These are phyloP conservation scores for Etheostoma perlongum DNA, from an alignment of 2,797 vertebrate species.

Conservation along the genomic window DNA sequence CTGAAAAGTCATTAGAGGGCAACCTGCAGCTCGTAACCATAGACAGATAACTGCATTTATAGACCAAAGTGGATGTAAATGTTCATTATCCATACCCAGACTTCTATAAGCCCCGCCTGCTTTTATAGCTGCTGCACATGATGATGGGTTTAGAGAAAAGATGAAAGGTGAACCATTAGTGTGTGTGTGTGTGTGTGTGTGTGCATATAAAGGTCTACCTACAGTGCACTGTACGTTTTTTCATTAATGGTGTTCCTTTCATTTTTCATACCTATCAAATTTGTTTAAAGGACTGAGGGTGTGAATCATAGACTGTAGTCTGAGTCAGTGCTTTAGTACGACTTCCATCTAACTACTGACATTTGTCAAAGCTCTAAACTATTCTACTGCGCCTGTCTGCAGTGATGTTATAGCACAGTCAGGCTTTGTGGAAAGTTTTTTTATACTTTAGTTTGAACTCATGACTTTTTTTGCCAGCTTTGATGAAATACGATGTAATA, in stretches of 20 bases:
- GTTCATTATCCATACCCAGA: constrained; percentile 45
- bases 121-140: constrained; percentile 22
- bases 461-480: neutral
- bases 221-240: neutral
- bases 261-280: constrained; percentile 10
- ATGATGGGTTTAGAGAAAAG: constrained; percentile 31
- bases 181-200: neutral
- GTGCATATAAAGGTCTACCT: no score
- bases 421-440: constrained; percentile 12
- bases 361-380: constrained; percentile 5
- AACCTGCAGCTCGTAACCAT: constrained; percentile 40
- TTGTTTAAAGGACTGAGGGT: constrained; percentile 1
- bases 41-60: constrained; percentile 51
- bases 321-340: constrained; percentile 10
- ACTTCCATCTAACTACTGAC: constrained; percentile 2
- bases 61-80: constrained; percentile 8
- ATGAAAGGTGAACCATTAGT: constrained; percentile 26
- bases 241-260: neutral
- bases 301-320: constrained; percentile 26
- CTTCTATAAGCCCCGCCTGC: neutral
- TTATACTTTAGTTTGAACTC: constrained; percentile 1
- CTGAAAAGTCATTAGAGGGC: constrained; percentile 40
- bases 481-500: neutral
- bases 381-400: neutral
- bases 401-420: constrained; percentile 1